Conservation (phyloP, 2,888 invertebrate species). For the Agrochola lota region DNA sequence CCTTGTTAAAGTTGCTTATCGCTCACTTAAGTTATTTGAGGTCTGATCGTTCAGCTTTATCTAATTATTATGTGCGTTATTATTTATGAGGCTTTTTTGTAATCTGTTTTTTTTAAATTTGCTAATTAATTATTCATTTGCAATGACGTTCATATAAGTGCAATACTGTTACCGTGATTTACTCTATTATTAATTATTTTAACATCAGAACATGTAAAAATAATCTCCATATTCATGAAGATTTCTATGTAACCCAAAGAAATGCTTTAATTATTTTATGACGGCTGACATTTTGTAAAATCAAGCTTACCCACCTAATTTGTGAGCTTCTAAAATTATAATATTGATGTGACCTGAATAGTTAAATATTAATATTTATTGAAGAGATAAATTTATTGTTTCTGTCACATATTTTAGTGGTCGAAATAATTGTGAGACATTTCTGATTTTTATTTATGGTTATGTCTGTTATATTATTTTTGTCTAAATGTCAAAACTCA, state of each 20-base stretch:
- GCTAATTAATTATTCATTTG: neutral
- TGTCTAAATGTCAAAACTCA: slow-evolving; percentile 56
- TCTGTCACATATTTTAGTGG: slow-evolving; percentile 49
- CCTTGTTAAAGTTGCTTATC: neutral
- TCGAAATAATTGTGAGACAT: slow-evolving; percentile 40
- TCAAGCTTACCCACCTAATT: slow-evolving; percentile 33
- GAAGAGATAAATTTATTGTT: slow-evolving; percentile 39
- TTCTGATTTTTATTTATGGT: slow-evolving; percentile 44
- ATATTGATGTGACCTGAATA: slow-evolving; percentile 55
- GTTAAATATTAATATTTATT: slow-evolving; percentile 43
- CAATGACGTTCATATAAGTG: neutral
- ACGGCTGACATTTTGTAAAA: slow-evolving; percentile 61
- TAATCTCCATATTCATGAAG: slow-evolving; percentile 52
- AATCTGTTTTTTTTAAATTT: neutral
- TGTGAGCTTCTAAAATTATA: slow-evolving; percentile 35
- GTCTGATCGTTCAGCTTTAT: neutral
- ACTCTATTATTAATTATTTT: slow-evolving; percentile 20
- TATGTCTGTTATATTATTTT: slow-evolving; percentile 31
- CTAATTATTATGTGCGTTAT: neutral
- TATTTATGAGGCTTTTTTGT: neutral
- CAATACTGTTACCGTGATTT: slow-evolving; percentile 25
- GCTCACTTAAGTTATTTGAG: neutral
- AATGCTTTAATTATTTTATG: slow-evolving; percentile 59
- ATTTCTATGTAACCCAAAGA: slow-evolving; percentile 45
- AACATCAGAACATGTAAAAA: slow-evolving; percentile 26